Evolutionary conservation across 2,888 invertebrate species (phyloP), one percentile per base, ranked within the genome.

Genomic region (Hemithea aestivaria): DNA sequence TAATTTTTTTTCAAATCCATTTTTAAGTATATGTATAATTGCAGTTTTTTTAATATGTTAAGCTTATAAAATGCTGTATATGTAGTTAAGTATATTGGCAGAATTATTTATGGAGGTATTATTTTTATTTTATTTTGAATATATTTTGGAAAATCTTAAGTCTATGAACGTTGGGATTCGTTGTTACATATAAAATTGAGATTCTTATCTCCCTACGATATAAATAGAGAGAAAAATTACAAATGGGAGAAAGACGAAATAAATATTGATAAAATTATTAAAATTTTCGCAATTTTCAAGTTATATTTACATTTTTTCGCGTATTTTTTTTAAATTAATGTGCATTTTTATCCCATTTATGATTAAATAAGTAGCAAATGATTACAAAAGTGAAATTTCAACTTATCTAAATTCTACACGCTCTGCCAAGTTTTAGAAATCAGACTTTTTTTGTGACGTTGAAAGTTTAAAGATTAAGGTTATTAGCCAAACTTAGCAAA

Each of bases 111-210:
- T 16, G 16, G 16, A 4, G 5, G 16, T 16, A 4, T 4, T 5
- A 16, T 16, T 2, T 16, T 24, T 33, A 32, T 12, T 22, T 7
- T 32, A 10, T 8, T 21, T 25, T 27, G 20, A 25, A 2, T 28
- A 23, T 16, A 2, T 16, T 21, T 35, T 24, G 8, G 38, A 33
- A 34, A 22, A 20, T 38, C 39, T 43, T 52, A 47, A 33, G 27
- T 39, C 28, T 34, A 40, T 37, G 47, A 21, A 40, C 55, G 55
- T 53, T 59, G 61, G 58, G 58, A 53, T 62, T 63, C 57, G 58
- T 63, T 62, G 62, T 56, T 53, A 53, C n/a, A n/a, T n/a, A n/a
- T n/a, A n/a, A 37, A 27, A 42, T 20, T 38, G 50, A 53, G 50
- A 53, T 53, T 53, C 49, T 34, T 27, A 23, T 32, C 32, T 37